Base-by-base conservation (phyloP, 1,140 invertebrate species). In the Samia ricini region DNA sequence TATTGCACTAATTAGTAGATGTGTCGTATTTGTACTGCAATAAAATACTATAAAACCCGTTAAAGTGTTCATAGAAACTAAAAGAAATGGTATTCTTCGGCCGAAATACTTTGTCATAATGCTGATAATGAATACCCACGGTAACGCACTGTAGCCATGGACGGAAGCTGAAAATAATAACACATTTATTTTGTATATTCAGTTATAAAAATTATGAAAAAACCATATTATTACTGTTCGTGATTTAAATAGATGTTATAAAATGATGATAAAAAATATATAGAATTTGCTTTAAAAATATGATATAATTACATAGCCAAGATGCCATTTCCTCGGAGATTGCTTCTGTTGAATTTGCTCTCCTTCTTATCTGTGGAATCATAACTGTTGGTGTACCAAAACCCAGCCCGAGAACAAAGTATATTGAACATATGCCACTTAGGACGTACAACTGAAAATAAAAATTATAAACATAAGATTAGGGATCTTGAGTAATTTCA, bases 111-210 rank as follows among this genome's bases (percentile, higher is more conserved):
- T 52, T 1, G 68, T 61, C 8, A 77, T 51, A 7, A 68, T 51
- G 21, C 66, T 61, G 48, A 75, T 48, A 33, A 76, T 64, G 5
- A 76, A 20, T 19, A 65, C 57, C 63, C 66, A 72, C 1, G 68
- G 66, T 18, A 69, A 54, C 5, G 71, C 61, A 42, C 61, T 66
- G 61, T 71, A 79, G 15, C 61, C 48, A 20, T 66, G 59, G 2
- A 61, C 55, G 15, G 70, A 79, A 4, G 69, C 72, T 74, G 68
- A 48, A 76, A n/a, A n/a, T n/a, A n/a, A n/a, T n/a, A n/a, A n/a
- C n/a, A n/a, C n/a, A n/a, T n/a, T n/a, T n/a, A n/a, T n/a, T n/a
- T n/a, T n/a, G n/a, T n/a, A n/a, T n/a, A n/a, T n/a, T n/a, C n/a
- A n/a, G n/a, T n/a, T n/a, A n/a, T n/a, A n/a, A n/a, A n/a, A n/a